Conservation (phyloP, 2,797 vertebrate species). For the Parauchenoglanis punctatus region DNA sequence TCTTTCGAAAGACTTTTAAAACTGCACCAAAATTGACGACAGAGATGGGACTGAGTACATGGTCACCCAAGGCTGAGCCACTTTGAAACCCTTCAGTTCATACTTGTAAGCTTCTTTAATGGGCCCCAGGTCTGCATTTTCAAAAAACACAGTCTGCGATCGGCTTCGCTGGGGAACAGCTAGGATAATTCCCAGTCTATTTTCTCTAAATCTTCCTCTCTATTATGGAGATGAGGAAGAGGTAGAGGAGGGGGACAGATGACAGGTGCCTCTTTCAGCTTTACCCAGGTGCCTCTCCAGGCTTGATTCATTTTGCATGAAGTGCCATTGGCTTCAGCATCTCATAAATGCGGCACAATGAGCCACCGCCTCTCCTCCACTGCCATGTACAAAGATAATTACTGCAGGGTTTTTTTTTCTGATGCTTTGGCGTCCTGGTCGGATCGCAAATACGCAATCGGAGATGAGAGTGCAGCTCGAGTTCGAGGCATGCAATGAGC, state of each 20-base stretch:
- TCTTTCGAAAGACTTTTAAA: not conserved
- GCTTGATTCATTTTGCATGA: conserved; percentile 42
- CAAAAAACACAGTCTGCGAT: not conserved
- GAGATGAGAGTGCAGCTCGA: not conserved
- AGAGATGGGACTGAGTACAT: not conserved
- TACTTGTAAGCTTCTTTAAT: not conserved
- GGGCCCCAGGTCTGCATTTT: not conserved
- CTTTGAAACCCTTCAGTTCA: not conserved
- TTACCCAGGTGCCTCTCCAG: conserved; percentile 50
- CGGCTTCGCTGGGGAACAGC: not conserved
- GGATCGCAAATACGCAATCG: conserved; percentile 1
- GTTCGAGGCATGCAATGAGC: not conserved
- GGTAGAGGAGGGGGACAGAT: conserved; percentile 12
- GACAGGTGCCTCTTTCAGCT: conserved; percentile 50
- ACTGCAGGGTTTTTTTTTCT: not conserved
- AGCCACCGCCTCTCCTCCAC: conserved; percentile 71
- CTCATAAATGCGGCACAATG: conserved; percentile 63
- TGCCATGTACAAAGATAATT: conserved; percentile 45
- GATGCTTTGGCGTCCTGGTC: not conserved
- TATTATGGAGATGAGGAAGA: conserved; percentile 10
- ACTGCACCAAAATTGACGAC: not conserved
- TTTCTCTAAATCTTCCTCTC: conserved; percentile 7
- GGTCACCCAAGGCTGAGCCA: not conserved
- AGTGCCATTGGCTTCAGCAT: conserved; percentile 43
- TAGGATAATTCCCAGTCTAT: conserved; percentile 35